Conservation (phyloP, 2,797 vertebrate genomes). For the Cetoscarus ocellatus region DNA sequence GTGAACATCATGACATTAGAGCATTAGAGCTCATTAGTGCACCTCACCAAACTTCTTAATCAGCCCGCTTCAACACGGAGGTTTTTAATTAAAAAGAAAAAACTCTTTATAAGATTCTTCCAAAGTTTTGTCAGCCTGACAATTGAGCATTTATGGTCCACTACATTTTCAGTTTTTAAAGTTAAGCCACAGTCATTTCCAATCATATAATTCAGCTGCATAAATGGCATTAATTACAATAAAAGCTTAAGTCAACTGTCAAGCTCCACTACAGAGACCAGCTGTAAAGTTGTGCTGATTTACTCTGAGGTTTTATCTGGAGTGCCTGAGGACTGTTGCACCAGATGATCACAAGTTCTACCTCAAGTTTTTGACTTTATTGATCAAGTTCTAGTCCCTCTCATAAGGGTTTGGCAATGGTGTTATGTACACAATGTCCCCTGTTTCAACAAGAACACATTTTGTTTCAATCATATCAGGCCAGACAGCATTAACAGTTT, state of each 20-base stretch:
- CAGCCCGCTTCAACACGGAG: background rate
- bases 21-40: too few species aligned
- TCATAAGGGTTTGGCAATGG: too few species aligned
- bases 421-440: too few species aligned
- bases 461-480: too few species aligned
- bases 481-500: too few species aligned
- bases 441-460: too few species aligned
- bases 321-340: too few species aligned
- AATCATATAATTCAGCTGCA: background rate
- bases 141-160: background rate
- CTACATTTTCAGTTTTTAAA: background rate
- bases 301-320: background rate
- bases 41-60: background rate
- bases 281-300: too few species aligned
- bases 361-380: too few species aligned
- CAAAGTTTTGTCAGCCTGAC: background rate
- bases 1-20: too few species aligned
- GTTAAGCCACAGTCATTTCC: background rate
- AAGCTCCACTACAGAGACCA: background rate
- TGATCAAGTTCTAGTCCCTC: too few species aligned
- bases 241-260: background rate
- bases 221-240: background rate
- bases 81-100: background rate
- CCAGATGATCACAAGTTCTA: too few species aligned
- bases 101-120: background rate